These are phyloP conservation scores for Melospiza melodia DNA, from an alignment of 2,113 vertebrate genomes.

Conservation along the genomic window DNA sequence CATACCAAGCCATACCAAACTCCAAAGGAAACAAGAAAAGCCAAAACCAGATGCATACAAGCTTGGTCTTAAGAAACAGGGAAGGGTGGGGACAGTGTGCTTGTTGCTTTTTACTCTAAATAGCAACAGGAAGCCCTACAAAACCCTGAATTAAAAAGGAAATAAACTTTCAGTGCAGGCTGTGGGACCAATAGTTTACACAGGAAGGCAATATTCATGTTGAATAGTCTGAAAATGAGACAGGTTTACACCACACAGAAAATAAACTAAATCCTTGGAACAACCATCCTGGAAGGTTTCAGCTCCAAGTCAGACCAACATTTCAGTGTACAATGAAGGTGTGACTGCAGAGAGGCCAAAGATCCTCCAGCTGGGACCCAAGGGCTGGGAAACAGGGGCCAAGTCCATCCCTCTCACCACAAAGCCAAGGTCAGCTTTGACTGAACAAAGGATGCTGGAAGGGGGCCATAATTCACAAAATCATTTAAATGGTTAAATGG, in stretches of 20 bases:
- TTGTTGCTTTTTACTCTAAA: background rate
- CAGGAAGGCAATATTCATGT: background rate
- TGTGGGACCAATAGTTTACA: background rate
- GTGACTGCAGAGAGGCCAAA: background rate
- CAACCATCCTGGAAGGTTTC: background rate
- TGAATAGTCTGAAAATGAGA: conserved; percentile 3
- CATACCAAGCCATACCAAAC: background rate
- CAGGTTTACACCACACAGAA: background rate
- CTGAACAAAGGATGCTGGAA: conserved; percentile 7
- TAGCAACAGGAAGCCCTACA: background rate
- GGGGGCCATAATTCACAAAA: conserved; percentile 3
- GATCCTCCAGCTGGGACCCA: background rate
- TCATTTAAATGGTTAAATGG: conserved; percentile 53
- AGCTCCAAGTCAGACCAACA: background rate
- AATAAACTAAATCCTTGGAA: conserved; percentile 3
- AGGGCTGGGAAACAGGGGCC: background rate
- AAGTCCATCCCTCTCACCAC: background rate
- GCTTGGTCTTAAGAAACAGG: background rate
- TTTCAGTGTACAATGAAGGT: background rate
- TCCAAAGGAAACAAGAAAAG: background rate
- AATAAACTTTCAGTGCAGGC: background rate
- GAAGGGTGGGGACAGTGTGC: background rate
- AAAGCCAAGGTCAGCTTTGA: background rate
- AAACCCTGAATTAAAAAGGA: background rate
- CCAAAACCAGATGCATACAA: background rate